A percentile compares a stretch with the other conserved stretches of the same genome.
Conservation (phyloP, 1,140 invertebrate genomes). For the Cotesia glomerata region DNA sequence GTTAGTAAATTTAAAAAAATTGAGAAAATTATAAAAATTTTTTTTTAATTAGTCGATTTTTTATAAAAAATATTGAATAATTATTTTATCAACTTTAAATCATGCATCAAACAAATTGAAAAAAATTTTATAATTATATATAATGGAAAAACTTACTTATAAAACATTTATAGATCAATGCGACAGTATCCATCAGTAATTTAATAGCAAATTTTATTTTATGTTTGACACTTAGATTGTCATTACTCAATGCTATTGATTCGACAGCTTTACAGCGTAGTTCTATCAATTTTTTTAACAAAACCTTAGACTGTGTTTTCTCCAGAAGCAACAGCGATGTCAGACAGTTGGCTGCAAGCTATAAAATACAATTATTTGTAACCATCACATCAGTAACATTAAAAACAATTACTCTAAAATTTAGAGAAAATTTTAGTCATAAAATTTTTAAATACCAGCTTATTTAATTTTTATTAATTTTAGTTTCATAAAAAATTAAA, state of each 20-base stretch:
- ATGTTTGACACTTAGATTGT: conserved; percentile 62
- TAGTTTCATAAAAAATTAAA: no score
- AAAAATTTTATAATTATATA: no score
- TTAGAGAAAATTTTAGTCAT: no score
- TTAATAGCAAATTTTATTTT: conserved; percentile 64
- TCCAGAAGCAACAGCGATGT: conserved; percentile 69
- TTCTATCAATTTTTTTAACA: conserved; percentile 63
- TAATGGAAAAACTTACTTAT: conserved; percentile 63
- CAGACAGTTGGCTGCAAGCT: conserved; percentile 72
- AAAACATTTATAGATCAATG: conserved; percentile 70
- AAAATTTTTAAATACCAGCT: no score
- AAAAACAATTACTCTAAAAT: conserved; percentile 17
- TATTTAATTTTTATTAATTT: no score
- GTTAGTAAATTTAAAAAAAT: no score
- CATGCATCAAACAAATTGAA: conserved; percentile 22
- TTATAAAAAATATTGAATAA: no score
- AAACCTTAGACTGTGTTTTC: conserved; percentile 52
- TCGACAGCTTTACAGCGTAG: conserved; percentile 62
- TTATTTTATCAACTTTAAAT: no score
- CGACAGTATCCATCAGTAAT: conserved; percentile 62
- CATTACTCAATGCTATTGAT: conserved; percentile 59
- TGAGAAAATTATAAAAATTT: no score
- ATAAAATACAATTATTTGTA: conserved; percentile 37
- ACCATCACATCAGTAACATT: background rate
- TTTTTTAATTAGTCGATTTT: no score